Conservation (phyloP, 2,797 vertebrate genomes). For the Manis pentadactyla region DNA sequence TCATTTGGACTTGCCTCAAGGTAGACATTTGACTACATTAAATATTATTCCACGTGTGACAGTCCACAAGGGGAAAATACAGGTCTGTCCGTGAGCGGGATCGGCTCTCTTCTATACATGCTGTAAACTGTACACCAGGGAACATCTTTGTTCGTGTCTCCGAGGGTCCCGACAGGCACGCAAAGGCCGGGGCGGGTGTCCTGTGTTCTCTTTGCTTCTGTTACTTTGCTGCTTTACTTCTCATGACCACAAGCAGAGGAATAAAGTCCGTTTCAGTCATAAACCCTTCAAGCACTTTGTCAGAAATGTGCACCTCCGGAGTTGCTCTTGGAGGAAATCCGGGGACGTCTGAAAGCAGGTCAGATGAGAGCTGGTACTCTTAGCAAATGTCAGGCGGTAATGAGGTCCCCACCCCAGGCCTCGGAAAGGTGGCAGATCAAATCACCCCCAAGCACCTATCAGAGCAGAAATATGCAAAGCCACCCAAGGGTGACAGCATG, state of each 20-base stretch:
- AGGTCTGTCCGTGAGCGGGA: too few species aligned
- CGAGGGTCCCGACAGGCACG: too few species aligned
- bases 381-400: rapidly evolving
- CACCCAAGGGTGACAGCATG: rapidly evolving
- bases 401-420: not conserved
- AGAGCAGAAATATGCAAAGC: rapidly evolving
- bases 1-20: too few species aligned
- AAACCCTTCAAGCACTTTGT: not conserved
- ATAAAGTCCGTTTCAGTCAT: not conserved
- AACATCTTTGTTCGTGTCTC: too few species aligned
- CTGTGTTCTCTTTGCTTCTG: not conserved
- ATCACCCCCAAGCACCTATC: too few species aligned
- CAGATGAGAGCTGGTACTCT: not conserved
- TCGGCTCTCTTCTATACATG: too few species aligned
- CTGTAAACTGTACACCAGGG: too few species aligned
- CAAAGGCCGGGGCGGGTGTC: too few species aligned
- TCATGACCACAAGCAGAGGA: not conserved
- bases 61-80: too few species aligned
- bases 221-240: not conserved
- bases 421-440: not conserved
- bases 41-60: too few species aligned
- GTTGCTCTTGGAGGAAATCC: not conserved
- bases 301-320: not conserved
- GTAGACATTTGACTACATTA: too few species aligned
- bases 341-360: not conserved